A percentile compares a stretch with the other conserved stretches of the same genome.
Conservation (phyloP, 2,113 vertebrate species). For the Carollia perspicillata region DNA sequence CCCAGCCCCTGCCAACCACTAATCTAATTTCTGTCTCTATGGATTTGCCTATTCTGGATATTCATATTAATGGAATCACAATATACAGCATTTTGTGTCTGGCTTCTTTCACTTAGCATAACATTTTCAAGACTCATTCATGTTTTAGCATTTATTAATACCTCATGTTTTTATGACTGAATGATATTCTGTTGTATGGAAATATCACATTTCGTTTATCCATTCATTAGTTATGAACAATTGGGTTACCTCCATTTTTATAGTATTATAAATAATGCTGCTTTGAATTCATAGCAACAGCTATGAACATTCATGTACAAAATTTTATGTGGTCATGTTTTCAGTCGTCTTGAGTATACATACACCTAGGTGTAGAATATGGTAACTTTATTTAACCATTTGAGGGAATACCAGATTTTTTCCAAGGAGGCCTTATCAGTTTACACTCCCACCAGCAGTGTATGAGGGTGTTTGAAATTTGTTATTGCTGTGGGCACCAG, state of each 20-base stretch:
- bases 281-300: neutral
- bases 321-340: neutral
- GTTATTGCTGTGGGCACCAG: neutral
- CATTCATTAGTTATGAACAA: neutral
- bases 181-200: neutral
- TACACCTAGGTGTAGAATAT: neutral
- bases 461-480: conserved; percentile 6
- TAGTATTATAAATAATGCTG: neutral
- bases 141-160: neutral
- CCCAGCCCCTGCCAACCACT: neutral
- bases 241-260: neutral
- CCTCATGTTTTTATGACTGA: neutral
- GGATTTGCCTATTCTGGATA: conserved; percentile 24
- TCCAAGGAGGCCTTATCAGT: conserved; percentile 9
- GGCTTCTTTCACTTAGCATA: conserved; percentile 14
- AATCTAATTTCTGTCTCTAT: conserved; percentile 10
- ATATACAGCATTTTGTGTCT: neutral
- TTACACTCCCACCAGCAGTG: neutral
- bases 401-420: neutral
- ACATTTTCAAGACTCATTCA: conserved; percentile 20
- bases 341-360: neutral
- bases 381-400: neutral
- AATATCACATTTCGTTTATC: neutral
- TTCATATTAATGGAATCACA: conserved; percentile 29
- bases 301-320: neutral